Evolutionary conservation across 1,140 invertebrate species (phyloP).

Genomic region (Dendroctonus ponderosae): DNA sequence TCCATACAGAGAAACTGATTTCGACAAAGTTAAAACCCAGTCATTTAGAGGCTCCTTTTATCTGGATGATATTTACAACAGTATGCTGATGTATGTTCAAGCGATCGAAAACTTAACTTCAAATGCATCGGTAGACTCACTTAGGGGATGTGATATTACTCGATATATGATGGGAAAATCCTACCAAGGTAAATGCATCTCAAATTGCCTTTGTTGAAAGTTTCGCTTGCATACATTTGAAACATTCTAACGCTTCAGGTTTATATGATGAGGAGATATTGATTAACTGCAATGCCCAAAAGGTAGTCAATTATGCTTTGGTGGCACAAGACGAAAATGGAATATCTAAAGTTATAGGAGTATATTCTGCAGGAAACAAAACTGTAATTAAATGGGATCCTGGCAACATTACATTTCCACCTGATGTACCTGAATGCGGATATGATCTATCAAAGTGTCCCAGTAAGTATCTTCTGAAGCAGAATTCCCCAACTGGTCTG

Average conservation of each 20-base stretch:
- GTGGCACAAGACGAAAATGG: conserved; percentile 39
- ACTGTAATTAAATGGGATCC: conserved; percentile 37
- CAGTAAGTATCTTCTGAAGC: conserved; percentile 54
- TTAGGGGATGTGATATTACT: conserved; percentile 67
- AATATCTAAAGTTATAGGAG: conserved; percentile 41
- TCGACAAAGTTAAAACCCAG: conserved; percentile 34
- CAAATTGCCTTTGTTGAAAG: conserved; percentile 1
- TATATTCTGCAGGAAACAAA: conserved; percentile 39
- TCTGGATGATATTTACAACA: conserved; percentile 84
- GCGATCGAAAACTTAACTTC: conserved; percentile 70
- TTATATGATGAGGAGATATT: conserved; percentile 22
- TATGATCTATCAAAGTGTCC: conserved; percentile 89
- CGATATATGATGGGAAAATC: conserved; percentile 87
- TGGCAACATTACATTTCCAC: conserved; percentile 69
- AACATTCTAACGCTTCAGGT: conserved; percentile 5
- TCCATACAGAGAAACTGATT: conserved; percentile 53
- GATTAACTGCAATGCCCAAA: conserved; percentile 47
- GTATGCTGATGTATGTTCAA: conserved; percentile 86
- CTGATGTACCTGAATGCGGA: conserved; percentile 85
- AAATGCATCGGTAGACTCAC: conserved; percentile 52
- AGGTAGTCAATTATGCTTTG: conserved; percentile 41
- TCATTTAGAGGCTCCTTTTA: conserved; percentile 38
- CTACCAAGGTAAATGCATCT: conserved; percentile 65
- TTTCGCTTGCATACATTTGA: conserved; percentile 1
- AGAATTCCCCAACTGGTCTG: not conserved